Conservation (phyloP, 23 tunicate species). For the Pegea sp. region DNA sequence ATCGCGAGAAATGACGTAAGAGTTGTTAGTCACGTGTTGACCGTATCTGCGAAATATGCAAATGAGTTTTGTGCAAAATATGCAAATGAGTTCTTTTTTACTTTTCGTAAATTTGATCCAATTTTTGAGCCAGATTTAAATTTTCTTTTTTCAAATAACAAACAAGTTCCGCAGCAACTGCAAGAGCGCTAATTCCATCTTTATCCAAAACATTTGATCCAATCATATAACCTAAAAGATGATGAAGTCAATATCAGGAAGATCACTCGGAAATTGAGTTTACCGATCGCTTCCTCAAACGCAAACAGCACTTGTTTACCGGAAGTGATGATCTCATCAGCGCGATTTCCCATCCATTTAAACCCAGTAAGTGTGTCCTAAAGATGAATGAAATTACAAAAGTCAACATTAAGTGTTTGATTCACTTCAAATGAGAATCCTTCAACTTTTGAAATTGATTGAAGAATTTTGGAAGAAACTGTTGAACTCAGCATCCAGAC, state of each 20-base stretch:
- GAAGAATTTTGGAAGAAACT: constrained; percentile 78
- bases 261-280: not conserved
- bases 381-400: not conserved
- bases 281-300: constrained; percentile 95
- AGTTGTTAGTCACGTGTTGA: constrained; percentile 77
- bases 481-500: constrained; percentile 90
- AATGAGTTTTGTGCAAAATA: no score
- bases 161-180: constrained; percentile 59
- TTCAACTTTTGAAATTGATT: constrained; percentile 45
- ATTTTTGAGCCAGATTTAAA: no score
- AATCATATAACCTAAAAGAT: constrained; percentile 54
- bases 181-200: constrained; percentile 73
- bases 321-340: constrained; percentile 24
- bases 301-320: constrained; percentile 77
- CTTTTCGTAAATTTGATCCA: no score
- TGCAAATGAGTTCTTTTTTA: no score
- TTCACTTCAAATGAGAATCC: constrained; percentile 89
- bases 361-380: constrained; percentile 96
- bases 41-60: no score
- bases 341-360: constrained; percentile 92
- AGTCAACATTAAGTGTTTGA: no score
- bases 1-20: constrained; percentile 77
- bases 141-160: no score
- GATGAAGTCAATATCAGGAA: not conserved
- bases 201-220: constrained; percentile 90